These are phyloP conservation scores for Limnephilus auricula DNA, from an alignment of 2,888 invertebrate species.

Conservation along the genomic window DNA sequence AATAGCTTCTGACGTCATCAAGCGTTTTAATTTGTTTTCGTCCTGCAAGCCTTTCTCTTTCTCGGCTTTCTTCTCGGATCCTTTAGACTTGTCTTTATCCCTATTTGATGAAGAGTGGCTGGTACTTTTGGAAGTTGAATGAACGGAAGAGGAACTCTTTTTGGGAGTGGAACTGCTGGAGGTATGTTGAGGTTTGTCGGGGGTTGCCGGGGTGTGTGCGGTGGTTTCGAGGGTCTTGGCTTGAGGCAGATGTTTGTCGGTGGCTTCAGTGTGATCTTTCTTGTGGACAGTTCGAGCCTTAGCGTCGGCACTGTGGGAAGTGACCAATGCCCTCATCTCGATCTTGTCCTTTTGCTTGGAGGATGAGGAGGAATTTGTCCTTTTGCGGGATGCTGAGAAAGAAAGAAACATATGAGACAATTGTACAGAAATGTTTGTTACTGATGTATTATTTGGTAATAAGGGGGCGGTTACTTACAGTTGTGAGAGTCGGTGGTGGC, in stretches of 20 bases:
- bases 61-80: slow-evolving; percentile 40
- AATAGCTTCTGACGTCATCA: slow-evolving; percentile 46
- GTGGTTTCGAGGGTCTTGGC: not conserved
- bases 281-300: slow-evolving; percentile 21
- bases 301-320: slow-evolving; percentile 30
- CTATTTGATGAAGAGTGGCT: slow-evolving; percentile 4
- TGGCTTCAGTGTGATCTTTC: slow-evolving; percentile 31
- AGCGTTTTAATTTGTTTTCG: slow-evolving; percentile 52
- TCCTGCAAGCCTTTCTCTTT: slow-evolving; percentile 45
- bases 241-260: not conserved
- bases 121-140: slow-evolving; percentile 35
- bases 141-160: slow-evolving; percentile 44
- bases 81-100: slow-evolving; percentile 44
- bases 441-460: not conserved
- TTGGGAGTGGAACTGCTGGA: slow-evolving; percentile 45
- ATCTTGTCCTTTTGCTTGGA: slow-evolving; percentile 75
- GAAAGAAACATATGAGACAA: not conserved
- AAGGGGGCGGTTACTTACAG: not conserved
- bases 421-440: not conserved
- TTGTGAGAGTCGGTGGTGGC: not conserved
- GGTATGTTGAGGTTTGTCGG: not conserved
- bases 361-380: slow-evolving; percentile 43
- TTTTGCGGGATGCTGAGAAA: slow-evolving; percentile 46
- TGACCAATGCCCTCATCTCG: slow-evolving; percentile 74
- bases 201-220: not conserved